Evolutionary conservation across 2,888 invertebrate species (phyloP), one percentile per base, ranked within the genome.

Genomic region (Melanophora roralis): DNA sequence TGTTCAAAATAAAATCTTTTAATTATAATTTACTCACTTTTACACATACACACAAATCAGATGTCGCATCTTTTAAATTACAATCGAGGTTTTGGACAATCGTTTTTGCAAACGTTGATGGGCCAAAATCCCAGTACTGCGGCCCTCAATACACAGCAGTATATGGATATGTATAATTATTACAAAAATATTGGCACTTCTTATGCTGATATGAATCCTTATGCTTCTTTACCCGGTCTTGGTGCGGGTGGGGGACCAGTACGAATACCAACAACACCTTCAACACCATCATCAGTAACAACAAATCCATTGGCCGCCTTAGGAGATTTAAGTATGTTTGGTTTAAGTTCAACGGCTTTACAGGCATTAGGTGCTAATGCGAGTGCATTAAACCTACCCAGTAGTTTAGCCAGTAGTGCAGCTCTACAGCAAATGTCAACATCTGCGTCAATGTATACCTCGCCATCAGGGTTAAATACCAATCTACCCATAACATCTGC

Each of bases 21-120:
- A 40, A 36, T 32, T 45, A n/a, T 34, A 5, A 27, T 5, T 27
- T 27, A 27, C 6, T 27, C 27, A 5, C 4, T 5, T 59, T 40
- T 27, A 51, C 12, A 32, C n/a, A 27, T 27, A 27, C 9, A 38
- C 9, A 49, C 8, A 14, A 19, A 21, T 7, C n/a, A 86, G 86
- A 85, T 86, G 86, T 85, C 85, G 55, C 80, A 84, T 8, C 75
- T 86, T 0, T 62, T 86, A 43, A 86, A 83, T 71, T 85, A 85
- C 34, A 76, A 74, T 59, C 57, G 82, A 19, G 75, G 76, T n/a
- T 77, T 81, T 60, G 82, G 83, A 4, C 83, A 83, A 5, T 78
- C 76, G 3, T 78, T 80, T 36, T 19, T 82, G 36, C 82, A 82
- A 49, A 78, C 85, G 4, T 32, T 86, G 1, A 72, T 86, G 51